These are phyloP conservation scores for Reticulitermes lucifugus DNA, from an alignment of 2,888 invertebrate genomes.

Conservation along the genomic window DNA sequence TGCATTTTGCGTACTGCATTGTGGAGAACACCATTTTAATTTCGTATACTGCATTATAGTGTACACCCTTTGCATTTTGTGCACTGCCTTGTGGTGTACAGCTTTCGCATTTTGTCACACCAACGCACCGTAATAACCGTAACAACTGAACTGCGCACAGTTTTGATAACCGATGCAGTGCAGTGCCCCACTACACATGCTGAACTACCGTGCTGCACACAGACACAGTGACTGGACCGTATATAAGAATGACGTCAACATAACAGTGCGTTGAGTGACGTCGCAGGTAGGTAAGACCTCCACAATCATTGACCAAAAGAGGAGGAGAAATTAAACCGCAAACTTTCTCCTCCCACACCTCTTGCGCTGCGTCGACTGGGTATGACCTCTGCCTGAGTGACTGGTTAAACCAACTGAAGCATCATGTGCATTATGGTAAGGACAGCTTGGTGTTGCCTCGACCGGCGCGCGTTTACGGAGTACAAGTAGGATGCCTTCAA, in stretches of 20 bases:
- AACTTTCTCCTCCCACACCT: neutral
- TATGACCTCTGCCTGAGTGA: neutral
- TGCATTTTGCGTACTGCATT: too few species aligned
- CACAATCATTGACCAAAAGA: constrained; percentile 31
- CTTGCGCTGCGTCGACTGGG: neutral
- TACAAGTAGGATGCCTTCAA: constrained; percentile 20
- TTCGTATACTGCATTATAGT: too few species aligned
- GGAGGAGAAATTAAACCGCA: neutral
- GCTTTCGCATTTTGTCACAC: too few species aligned
- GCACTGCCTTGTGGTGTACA: too few species aligned
- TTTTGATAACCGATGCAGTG: neutral
- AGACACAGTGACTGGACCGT: neutral
- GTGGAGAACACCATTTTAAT: too few species aligned
- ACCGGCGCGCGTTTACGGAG: neutral
- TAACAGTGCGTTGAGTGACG: constrained; percentile 13
- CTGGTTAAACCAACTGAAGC: neutral
- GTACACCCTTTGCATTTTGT: too few species aligned
- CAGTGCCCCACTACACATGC: neutral
- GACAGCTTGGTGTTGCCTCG: neutral
- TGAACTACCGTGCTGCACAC: neutral
- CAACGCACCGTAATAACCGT: neutral
- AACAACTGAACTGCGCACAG: neutral
- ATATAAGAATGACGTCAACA: constrained; percentile 7
- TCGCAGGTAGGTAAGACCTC: neutral
- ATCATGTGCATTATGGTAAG: neutral